Percentiles rank a stretch among this genome's conserved stretches.
phyloP scores from a whole-genome alignment of 2,888 invertebrate species.

The Leptinotarsa rubiginosa region DNA sequence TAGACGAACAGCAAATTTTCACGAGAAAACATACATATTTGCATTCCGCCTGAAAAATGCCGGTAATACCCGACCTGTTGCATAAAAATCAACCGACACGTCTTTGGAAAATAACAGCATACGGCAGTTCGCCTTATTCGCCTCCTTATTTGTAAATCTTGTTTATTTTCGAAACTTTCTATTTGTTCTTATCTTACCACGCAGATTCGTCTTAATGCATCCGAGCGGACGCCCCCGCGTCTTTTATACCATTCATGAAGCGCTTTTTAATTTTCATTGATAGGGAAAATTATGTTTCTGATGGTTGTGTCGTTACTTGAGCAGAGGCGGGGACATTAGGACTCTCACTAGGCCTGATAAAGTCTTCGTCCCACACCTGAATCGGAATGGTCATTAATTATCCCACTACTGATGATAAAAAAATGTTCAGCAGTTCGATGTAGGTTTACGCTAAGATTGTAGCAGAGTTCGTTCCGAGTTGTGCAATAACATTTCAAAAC shows the following conservation, averaged over 20 bases:
- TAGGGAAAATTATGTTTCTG: constrained; percentile 46
- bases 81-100: constrained; percentile 40
- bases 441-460: constrained; percentile 10
- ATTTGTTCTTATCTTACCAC: constrained; percentile 48
- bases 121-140: constrained; percentile 33
- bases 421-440: background rate
- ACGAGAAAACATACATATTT: constrained; percentile 35
- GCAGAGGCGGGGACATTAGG: constrained; percentile 43
- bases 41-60: constrained; percentile 39
- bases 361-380: constrained; percentile 24
- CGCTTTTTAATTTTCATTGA: constrained; percentile 50
- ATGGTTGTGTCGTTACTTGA: constrained; percentile 36
- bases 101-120: constrained; percentile 38
- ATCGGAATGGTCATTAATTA: constrained; percentile 17
- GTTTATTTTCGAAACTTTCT: constrained; percentile 53
- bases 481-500: background rate
- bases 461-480: background rate
- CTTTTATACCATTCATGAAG: constrained; percentile 47
- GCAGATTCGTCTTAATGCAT: constrained; percentile 43
- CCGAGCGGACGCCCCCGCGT: constrained; percentile 45
- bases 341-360: constrained; percentile 30
- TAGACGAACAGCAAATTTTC: constrained; percentile 37
- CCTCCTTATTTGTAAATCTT: constrained; percentile 52
- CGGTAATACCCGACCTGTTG: constrained; percentile 34
- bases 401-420: constrained; percentile 19